Base-by-base conservation (phyloP, 2,797 vertebrate genomes). In the Cheirogaleus major region DNA sequence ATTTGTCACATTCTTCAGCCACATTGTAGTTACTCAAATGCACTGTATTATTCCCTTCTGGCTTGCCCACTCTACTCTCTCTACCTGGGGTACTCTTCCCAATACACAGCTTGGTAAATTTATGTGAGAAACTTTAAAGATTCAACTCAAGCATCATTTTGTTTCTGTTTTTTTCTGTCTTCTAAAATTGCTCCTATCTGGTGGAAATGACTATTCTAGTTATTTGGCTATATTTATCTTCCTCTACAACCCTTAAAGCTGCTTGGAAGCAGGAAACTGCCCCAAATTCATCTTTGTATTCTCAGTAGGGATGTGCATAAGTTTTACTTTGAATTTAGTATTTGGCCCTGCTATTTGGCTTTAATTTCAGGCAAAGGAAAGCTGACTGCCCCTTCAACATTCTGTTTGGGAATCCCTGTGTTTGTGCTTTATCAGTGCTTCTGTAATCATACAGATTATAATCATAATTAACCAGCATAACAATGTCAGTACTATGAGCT, bases 281-380 rank as follows among this genome's bases (percentile, higher is more conserved):
- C 45, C 82, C 55, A 75, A 30, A 72, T 43, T 92, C 25, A 87
- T 50, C 61, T 76, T 35, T 75, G 63, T 79, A 27, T 89, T 95
- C n/a, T 93, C 75, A 82, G 43, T 32, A 89, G 63, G 57, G 38
- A 89, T 82, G 12, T 61, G 61, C 14, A 0, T 35, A 87, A 87
- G 1, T 69, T 63, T 79, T 43, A 86, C 73, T 70, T 52, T 85
- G 57, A 55, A 48, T 48, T 93, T 91, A 83, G 13, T 88, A 63
- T 65, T 90, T 80, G 57, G 45, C 79, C 73, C 59, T 88, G 82
- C 52, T 91, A 94, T 94, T 52, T 93, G 67, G 83, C 72, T 83
- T 72, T 83, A 72, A 94, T 69, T 88, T 80, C 41, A 59, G 45
- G 14, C 50, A 89, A 90, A 30, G 55, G 65, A 93, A 91, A 38